Conservation (phyloP, 2,888 invertebrate species). For the Lutraria lutraria region DNA sequence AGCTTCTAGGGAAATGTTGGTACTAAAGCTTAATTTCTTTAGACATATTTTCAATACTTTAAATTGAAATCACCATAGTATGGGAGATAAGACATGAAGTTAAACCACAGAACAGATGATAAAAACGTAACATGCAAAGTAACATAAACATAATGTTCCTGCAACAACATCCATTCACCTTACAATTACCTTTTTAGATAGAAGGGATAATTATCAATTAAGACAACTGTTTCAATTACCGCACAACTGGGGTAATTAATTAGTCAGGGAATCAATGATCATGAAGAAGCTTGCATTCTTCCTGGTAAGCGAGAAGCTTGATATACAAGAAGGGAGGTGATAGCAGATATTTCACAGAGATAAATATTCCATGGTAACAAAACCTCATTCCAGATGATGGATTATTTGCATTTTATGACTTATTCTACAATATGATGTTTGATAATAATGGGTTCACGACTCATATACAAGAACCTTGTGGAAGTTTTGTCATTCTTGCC, state of each 20-base stretch:
- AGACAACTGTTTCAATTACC: slow-evolving; percentile 42
- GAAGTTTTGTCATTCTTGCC: slow-evolving; percentile 22
- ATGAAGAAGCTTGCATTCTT: slow-evolving; percentile 30
- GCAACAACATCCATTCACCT: slow-evolving; percentile 18
- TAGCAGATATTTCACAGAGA: slow-evolving; percentile 10
- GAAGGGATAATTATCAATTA: slow-evolving; percentile 42
- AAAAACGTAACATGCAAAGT: slow-evolving; percentile 7
- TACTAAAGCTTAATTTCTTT: neutral
- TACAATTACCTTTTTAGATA: slow-evolving; percentile 34
- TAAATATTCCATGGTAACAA: slow-evolving; percentile 22
- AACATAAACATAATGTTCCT: slow-evolving; percentile 1
- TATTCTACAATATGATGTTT: slow-evolving; percentile 20
- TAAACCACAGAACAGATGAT: neutral
- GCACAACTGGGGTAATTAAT: slow-evolving; percentile 48
- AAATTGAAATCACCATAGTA: neutral
- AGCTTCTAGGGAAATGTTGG: neutral
- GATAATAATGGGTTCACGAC: slow-evolving; percentile 13
- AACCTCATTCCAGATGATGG: slow-evolving; percentile 8
- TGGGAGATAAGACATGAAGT: neutral
- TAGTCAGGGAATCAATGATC: slow-evolving; percentile 38
- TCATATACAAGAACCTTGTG: neutral
- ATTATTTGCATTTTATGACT: slow-evolving; percentile 4
- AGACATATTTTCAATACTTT: slow-evolving; percentile 15
- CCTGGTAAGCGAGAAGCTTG: slow-evolving; percentile 29
- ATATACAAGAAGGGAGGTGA: neutral